Base-by-base conservation (phyloP, 1,140 invertebrate genomes). In the Eumeta japonica region DNA sequence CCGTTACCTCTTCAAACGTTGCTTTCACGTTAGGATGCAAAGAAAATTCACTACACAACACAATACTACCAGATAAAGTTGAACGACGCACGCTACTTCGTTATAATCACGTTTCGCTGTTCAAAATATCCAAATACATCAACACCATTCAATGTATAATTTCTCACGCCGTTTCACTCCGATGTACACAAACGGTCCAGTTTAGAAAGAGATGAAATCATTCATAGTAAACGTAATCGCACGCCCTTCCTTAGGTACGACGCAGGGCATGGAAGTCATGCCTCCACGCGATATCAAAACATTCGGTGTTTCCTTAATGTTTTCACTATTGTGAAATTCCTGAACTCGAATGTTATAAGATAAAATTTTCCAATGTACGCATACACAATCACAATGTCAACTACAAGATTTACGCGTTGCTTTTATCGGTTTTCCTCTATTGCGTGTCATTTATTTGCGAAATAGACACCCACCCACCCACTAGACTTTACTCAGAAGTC, bases 201-300 rank as follows among this genome's bases (percentile, higher is more conserved):
- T 70, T 67, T 71, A 71, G 70, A 74, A 70, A 70, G 66, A 74
- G 70, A 74, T 71, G 70, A 74, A 74, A 70, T 71, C 70, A 74
- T 74, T 74, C 70, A 74, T 74, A 74, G 66, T 74, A 70, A 74
- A 70, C 66, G 70, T 74, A 72, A 71, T 71, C 48, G 47, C 66
- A 71, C 65, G 66, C 63, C 70, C 66, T 68, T 72, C 57, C 62
- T 63, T 68, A 66, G 60, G 55, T 63, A 67, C 70, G n/a, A 30
- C 13, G 62, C 70, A 72, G 70, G 65, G 70, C 70, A 74, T 74
- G 70, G 70, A 68, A 72, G 67, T 74, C 70, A 30, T 30, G 66
- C 65, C 52, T 62, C 45, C 48, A 37, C 52, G 48, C 54, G 43
- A 65, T 46, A 63, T 62, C 65, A 70, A 74, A 74, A 74, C 70